phyloP scores from a whole-genome alignment of 1,140 invertebrate genomes.

The Manduca sexta region DNA sequence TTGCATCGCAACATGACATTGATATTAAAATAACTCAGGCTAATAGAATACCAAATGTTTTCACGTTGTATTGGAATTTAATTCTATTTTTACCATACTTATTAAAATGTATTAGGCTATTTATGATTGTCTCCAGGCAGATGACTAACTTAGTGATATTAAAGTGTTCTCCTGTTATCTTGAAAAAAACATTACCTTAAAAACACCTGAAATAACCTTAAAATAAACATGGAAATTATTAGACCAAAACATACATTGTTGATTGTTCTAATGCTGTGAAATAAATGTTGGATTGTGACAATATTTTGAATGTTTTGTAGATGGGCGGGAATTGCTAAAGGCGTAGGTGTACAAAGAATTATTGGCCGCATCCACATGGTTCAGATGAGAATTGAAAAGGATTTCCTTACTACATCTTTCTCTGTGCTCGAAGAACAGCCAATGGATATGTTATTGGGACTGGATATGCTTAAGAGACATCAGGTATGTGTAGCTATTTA shows the following conservation, averaged over 20 bases:
- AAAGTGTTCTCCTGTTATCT: no score
- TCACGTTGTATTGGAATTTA: no score
- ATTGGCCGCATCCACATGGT: constrained; percentile 97
- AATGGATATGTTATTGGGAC: constrained; percentile 98
- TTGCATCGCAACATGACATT: no score
- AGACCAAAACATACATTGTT: background rate
- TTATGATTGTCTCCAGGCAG: no score
- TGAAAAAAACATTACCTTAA: no score
- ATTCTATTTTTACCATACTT: no score
- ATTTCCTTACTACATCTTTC: constrained; percentile 96
- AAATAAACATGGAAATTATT: background rate
- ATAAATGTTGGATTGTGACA: no score
- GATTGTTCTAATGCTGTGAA: background rate
- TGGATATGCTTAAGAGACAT: constrained; percentile 98
- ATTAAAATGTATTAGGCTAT: no score
- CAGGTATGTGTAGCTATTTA: constrained; percentile 75
- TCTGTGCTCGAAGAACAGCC: constrained; percentile 98
- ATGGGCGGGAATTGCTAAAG: constrained; percentile 96
- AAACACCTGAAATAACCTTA: background rate
- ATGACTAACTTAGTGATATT: no score
- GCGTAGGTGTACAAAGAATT: constrained; percentile 97
- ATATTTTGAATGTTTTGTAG: constrained; percentile 50
- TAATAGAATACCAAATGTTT: no score
- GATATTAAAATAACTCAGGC: no score
- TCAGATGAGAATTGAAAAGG: constrained; percentile 95